Evolutionary conservation across 92 coral and sea anemone genomes (phyloP), one percentile per base, ranked within the genome.

Genomic region (Pocillopora meandrina): DNA sequence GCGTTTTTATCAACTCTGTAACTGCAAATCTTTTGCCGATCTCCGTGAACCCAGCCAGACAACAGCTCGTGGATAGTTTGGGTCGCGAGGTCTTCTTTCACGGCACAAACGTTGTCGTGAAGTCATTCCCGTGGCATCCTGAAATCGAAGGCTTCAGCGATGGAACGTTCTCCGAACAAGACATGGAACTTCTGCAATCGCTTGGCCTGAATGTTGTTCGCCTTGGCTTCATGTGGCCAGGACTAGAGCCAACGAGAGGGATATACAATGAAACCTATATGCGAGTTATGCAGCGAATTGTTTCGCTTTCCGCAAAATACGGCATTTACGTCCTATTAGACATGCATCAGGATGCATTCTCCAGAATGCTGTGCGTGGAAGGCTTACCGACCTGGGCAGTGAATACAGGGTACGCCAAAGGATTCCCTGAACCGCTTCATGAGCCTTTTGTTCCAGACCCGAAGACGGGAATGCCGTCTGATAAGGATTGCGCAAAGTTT

Each of bases 161-260:
- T 64, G 94, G 90, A 21, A 92, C 94, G 19, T 94, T 95, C 88
- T 96, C 99, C 11, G 95, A 92, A 71, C 89, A 96, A 79, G 99
- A 94, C 90, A 96, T 96, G 99, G 65, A 94, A 79, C 90, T 96
- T 65, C 57, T 96, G 87, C 82, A 91, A 75, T 96, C 99, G 2
- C 93, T 96, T 36, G 99, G 99, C 49, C 89, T 96, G 17, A 96
- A 96, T 73, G 93, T 92, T 42, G 93, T 94, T 5, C 98, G 99
- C 61, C 89, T 96, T 64, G 99, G 98, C 12, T 93, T 90, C 86
- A 96, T 96, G 99, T 94, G 98, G 98, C 97, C 99, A 11, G 98
- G 99, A 2, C 82, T 96, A 13, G 98, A 94, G 42, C 98, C 98
- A 9, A 89, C 87, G 19, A 85, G 95, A 71, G 99, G 97, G 14